Percentiles rank a stretch among this genome's conserved stretches.
Conservation (phyloP, 2,113 vertebrate genomes). For the Cavia aperea region DNA sequence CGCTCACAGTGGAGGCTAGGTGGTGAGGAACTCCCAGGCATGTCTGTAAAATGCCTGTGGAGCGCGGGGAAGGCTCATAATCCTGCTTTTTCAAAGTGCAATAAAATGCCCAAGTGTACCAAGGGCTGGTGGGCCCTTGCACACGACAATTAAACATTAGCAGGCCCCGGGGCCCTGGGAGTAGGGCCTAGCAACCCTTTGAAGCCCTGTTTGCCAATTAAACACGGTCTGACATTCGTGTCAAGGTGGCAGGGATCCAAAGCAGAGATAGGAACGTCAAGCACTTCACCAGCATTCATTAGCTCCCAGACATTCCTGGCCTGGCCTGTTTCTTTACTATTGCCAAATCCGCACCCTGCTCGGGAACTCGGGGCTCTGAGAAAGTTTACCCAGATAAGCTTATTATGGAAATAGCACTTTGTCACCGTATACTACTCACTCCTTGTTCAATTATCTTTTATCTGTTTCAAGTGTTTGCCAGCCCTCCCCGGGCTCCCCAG, state of each 20-base stretch:
- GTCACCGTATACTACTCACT: slow-evolving; percentile 80
- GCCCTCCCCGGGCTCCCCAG: slow-evolving; percentile 71
- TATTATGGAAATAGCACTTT: slow-evolving; percentile 86
- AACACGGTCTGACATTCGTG: slow-evolving; percentile 80
- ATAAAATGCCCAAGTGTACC: slow-evolving; percentile 78
- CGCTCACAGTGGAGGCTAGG: background rate
- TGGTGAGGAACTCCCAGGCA: slow-evolving; percentile 40
- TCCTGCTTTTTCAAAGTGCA: slow-evolving; percentile 67
- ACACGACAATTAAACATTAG: slow-evolving; percentile 83
- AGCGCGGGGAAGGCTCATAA: slow-evolving; percentile 59
- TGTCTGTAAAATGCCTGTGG: slow-evolving; percentile 56
- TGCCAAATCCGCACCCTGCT: slow-evolving; percentile 84
- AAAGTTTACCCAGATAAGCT: slow-evolving; percentile 81
- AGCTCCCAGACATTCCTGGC: slow-evolving; percentile 82
- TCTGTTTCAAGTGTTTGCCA: slow-evolving; percentile 81
- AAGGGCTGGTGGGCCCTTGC: slow-evolving; percentile 77
- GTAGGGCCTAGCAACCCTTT: slow-evolving; percentile 75
- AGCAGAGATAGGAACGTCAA: slow-evolving; percentile 82
- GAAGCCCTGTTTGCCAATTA: slow-evolving; percentile 85
- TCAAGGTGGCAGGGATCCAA: slow-evolving; percentile 84
- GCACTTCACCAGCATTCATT: slow-evolving; percentile 82
- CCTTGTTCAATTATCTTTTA: slow-evolving; percentile 85
- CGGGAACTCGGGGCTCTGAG: slow-evolving; percentile 78
- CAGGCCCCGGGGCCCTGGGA: slow-evolving; percentile 73
- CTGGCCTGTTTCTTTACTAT: slow-evolving; percentile 79